Evolutionary conservation across 2,888 invertebrate genomes (phyloP).

Genomic region (Agrotis exclamationis): DNA sequence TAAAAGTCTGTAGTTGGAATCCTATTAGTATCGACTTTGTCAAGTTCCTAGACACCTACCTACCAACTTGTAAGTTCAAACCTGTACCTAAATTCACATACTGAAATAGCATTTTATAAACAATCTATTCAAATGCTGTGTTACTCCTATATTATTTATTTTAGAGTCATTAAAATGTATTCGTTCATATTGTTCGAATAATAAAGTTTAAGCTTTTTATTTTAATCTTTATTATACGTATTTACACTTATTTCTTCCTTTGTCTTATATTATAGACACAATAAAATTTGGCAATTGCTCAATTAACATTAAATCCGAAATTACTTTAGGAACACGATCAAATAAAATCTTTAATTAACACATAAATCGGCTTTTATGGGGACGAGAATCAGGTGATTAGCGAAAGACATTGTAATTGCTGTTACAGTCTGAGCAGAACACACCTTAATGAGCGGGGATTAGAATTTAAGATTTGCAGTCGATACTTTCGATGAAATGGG

Average conservation of each 20-base stretch:
- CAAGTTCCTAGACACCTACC: too few species aligned
- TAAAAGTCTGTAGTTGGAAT: neutral
- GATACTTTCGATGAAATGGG: slow-evolving; percentile 1
- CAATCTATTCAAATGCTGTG: too few species aligned
- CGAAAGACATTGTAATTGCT: slow-evolving; percentile 62
- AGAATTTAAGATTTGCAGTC: slow-evolving; percentile 35
- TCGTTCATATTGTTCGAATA: too few species aligned
- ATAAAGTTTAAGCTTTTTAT: too few species aligned
- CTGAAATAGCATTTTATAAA: too few species aligned
- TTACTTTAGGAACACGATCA: slow-evolving; percentile 45
- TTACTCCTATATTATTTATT: too few species aligned
- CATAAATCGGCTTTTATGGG: slow-evolving; percentile 60
- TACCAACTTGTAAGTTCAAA: neutral
- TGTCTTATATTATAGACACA: slow-evolving; percentile 8
- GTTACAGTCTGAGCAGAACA: slow-evolving; percentile 43
- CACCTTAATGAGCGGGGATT: slow-evolving; percentile 37
- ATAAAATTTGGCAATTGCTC: slow-evolving; percentile 35
- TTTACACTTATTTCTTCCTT: too few species aligned
- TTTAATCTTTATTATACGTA: too few species aligned
- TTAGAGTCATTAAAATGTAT: too few species aligned
- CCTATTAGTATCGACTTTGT: neutral
- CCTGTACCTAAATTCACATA: neutral
- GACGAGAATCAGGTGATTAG: slow-evolving; percentile 63
- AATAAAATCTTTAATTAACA: slow-evolving; percentile 65
- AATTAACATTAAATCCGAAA: slow-evolving; percentile 49